Base-by-base conservation (phyloP, 2,888 invertebrate species). In the Metacarcinus magister region DNA sequence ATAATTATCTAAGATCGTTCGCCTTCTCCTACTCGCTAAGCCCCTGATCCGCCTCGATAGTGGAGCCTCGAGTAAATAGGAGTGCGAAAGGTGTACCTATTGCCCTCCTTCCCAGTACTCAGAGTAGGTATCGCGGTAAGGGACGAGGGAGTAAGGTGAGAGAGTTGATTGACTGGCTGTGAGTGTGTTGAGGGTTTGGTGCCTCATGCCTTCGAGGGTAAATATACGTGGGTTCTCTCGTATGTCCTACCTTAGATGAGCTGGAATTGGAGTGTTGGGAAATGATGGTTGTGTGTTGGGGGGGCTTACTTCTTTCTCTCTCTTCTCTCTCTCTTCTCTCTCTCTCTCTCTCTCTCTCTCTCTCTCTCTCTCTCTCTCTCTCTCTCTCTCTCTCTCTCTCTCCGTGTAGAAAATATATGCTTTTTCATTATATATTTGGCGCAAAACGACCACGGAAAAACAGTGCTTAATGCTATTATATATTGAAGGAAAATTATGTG, bases 321-420 rank as follows among this genome's bases (percentile, higher is more conserved):
- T 5, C 2, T n/a, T 0, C n/a, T 7, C 3, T 67, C 23, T 16
- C 2, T 67, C 2, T 67, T 67, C 67, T 67, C 67, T 67, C 67
- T 67, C 67, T 67, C 67, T 67, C 67, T 67, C 67, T 67, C 67
- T 67, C 67, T 67, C 67, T 67, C 67, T 67, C 67, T 67, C 67
- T 67, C 67, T 67, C 67, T 67, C 67, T 67, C 67, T 67, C 60
- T 67, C 60, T 67, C 60, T 67, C 60, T 67, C 60, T 67, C 60
- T 67, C 60, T 67, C 60, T 67, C 60, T 67, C 60, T 67, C 60
- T 67, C 60, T 67, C 60, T 67, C 60, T 67, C 19, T 13, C 19
- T 67, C 54, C 13, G 16, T 54, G 16, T 10, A 7, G 67, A n/a
- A n/a, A 23, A 67, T n/a, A 67, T 16, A 67, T 67, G 67, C 23